Percentiles rank a stretch among this genome's conserved stretches.
Conservation (phyloP, 2,113 vertebrate species). For the Mungos mungo region DNA sequence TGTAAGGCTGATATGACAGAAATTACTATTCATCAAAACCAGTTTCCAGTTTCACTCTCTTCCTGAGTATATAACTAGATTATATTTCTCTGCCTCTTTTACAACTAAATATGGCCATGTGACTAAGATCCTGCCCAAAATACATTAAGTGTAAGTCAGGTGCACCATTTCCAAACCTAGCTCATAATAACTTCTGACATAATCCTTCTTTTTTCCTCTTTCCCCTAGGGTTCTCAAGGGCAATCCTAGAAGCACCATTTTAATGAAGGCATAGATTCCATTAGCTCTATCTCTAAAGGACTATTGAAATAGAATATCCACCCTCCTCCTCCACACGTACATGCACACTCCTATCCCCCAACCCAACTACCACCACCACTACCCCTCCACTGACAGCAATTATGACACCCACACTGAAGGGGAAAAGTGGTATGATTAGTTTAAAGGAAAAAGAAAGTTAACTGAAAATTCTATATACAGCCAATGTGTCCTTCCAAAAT, state of each 20-base stretch:
- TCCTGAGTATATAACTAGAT: not conserved
- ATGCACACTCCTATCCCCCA: not conserved
- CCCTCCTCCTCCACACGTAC: not conserved
- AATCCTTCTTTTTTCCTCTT: not conserved
- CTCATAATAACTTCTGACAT: not conserved
- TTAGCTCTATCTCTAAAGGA: not conserved
- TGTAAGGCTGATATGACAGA: not conserved
- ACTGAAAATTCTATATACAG: not conserved
- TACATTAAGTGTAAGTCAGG: not conserved
- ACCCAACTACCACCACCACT: not conserved
- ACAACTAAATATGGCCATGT: not conserved
- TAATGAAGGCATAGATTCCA: not conserved
- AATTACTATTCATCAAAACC: constrained; percentile 22
- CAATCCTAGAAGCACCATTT: not conserved
- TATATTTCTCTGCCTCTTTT: not conserved
- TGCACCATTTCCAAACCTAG: not conserved
- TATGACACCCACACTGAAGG: not conserved
- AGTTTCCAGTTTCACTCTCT: not conserved
- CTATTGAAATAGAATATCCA: not conserved
- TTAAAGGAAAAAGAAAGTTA: not conserved
- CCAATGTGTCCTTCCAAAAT: not conserved
- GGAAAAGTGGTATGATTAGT: not conserved
- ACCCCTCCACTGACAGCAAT: not conserved
- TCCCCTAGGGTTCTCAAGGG: not conserved
- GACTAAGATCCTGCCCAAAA: not conserved